Percentiles rank a stretch among this genome's conserved stretches.
phyloP scores from a whole-genome alignment of 2,113 vertebrate species.

The rat (Rattus norvegicus) region DNA sequence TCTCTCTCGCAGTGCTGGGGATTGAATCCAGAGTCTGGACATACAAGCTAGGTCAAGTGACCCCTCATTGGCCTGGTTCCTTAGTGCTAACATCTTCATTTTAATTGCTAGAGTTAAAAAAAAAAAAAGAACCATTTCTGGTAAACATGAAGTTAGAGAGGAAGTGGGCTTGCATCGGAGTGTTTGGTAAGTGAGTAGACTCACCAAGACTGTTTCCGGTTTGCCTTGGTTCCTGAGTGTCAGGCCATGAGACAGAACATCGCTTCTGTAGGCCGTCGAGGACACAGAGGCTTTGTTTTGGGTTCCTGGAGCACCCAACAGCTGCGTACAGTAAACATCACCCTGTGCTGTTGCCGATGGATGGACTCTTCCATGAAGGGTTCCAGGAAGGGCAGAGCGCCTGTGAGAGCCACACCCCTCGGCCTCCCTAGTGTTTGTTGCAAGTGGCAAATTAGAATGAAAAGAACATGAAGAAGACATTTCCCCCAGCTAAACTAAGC shows the following conservation, averaged over 20 bases:
- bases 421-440: not conserved
- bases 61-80: not conserved
- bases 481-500: not conserved
- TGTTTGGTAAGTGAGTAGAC: not conserved
- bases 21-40: not conserved
- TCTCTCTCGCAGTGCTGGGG: not conserved
- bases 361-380: not conserved
- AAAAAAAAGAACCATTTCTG: slow-evolving; percentile 32
- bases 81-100: not conserved
- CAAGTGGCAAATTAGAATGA: not conserved
- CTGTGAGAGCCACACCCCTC: not conserved
- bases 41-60: not conserved
- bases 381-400: not conserved
- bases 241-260: not conserved
- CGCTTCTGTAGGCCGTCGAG: not conserved
- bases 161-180: slow-evolving; percentile 17
- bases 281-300: not conserved
- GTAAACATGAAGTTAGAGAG: not conserved
- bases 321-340: not conserved
- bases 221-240: not conserved
- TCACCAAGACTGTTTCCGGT: not conserved
- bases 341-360: not conserved
- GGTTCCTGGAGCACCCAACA: not conserved
- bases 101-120: not conserved
- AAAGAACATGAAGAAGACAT: not conserved